phyloP scores from a whole-genome alignment of 2,113 vertebrate genomes.

The Suncus etruscus region DNA sequence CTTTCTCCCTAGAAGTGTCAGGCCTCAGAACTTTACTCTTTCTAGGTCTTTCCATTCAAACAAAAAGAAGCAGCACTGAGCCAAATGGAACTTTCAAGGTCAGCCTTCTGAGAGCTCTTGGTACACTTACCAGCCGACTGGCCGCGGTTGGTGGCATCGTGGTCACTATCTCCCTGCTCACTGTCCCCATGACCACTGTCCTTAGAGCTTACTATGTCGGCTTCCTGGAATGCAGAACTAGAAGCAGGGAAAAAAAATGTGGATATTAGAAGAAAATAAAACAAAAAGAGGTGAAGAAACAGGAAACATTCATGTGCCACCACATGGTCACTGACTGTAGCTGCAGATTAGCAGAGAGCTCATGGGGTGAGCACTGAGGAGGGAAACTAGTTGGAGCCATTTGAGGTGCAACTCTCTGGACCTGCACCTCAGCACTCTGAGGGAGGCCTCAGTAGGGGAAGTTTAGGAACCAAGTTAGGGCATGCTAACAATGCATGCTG shows the following conservation, averaged over 20 bases:
- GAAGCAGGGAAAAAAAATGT: slow-evolving; percentile 70
- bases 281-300: slow-evolving; percentile 79
- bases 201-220: slow-evolving; percentile 99
- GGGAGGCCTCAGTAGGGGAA: neutral
- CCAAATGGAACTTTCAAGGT: neutral
- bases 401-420: slow-evolving; percentile 21
- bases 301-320: slow-evolving; percentile 91
- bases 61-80: no score
- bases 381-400: slow-evolving; percentile 50
- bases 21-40: slow-evolving; percentile 13
- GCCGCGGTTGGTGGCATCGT: slow-evolving; percentile 98
- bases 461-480: neutral
- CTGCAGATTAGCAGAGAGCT: slow-evolving; percentile 82
- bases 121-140: slow-evolving; percentile 95
- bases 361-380: slow-evolving; percentile 48
- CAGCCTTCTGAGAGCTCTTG: slow-evolving; percentile 77
- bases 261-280: slow-evolving; percentile 80
- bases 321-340: slow-evolving; percentile 86
- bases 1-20: neutral
- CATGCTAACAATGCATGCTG: neutral
- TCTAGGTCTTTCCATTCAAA: slow-evolving; percentile 44
- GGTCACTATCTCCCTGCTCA: slow-evolving; percentile 99
- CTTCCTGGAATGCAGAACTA: slow-evolving; percentile 99
- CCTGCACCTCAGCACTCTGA: neutral
- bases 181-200: slow-evolving; percentile 99